phyloP scores from a whole-genome alignment of 2,113 vertebrate species.

The Passer domesticus region DNA sequence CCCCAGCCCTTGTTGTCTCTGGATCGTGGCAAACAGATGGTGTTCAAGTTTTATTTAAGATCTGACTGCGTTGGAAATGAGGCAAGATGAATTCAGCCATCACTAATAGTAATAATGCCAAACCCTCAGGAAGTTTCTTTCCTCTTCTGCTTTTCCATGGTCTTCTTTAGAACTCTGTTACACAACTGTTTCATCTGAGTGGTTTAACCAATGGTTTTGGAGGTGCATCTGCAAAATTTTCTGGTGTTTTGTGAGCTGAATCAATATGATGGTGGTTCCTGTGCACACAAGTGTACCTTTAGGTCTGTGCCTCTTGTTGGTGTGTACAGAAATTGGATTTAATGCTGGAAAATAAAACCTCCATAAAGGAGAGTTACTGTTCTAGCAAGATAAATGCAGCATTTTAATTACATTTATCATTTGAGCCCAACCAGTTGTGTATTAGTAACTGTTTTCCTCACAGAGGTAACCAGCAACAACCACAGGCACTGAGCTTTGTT shows the following conservation, averaged over 20 bases:
- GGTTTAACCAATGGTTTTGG: neutral
- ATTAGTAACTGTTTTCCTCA: neutral
- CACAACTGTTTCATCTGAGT: neutral
- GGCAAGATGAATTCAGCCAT: neutral
- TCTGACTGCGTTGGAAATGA: neutral
- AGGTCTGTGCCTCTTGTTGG: neutral
- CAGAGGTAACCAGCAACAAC: neutral
- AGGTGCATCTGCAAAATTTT: neutral
- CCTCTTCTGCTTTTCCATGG: neutral
- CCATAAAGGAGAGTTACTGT: neutral
- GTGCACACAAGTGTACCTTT: neutral
- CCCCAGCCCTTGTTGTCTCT: neutral
- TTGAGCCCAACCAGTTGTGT: neutral
- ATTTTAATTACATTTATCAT: neutral
- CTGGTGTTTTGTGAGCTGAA: neutral
- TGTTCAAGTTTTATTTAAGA: slow-evolving; percentile 26
- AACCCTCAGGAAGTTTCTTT: neutral
- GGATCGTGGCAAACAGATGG: neutral
- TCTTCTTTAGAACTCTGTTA: neutral
- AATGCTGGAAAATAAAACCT: neutral
- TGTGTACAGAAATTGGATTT: neutral
- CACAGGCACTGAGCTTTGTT: neutral
- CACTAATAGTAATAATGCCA: slow-evolving; percentile 18
- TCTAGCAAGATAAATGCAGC: neutral
- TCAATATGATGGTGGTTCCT: rapidly evolving